These are phyloP conservation scores for Raja brachyura DNA, from an alignment of 2,113 vertebrate species.

Conservation along the genomic window DNA sequence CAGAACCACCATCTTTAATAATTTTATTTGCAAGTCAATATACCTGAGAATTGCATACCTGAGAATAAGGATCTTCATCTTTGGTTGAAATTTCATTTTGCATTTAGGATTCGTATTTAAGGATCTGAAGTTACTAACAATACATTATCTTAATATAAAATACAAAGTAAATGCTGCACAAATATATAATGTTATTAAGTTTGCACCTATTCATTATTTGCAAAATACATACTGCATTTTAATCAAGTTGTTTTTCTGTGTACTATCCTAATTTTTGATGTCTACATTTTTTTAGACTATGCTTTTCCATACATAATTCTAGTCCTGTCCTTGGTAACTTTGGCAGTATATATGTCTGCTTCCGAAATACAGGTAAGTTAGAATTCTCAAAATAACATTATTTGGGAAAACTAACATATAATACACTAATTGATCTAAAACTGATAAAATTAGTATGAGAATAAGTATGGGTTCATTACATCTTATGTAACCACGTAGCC, in stretches of 20 bases:
- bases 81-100: not conserved
- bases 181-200: not conserved
- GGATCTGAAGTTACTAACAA: not conserved
- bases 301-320: conserved; percentile 93
- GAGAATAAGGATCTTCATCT: not conserved
- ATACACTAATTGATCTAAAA: no score
- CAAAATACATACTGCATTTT: conserved; percentile 28
- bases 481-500: no score
- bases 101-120: not conserved
- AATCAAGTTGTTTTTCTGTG: not conserved
- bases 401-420: not conserved
- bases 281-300: conserved; percentile 67
- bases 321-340: conserved; percentile 84
- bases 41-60: not conserved
- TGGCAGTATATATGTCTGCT: conserved; percentile 95
- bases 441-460: no score
- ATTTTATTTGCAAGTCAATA: not conserved
- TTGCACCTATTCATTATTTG: not conserved
- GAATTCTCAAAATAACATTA: not conserved
- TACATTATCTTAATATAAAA: not conserved
- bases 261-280: conserved; percentile 30
- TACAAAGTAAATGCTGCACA: not conserved
- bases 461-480: no score
- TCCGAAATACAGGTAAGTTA: conserved; percentile 88
- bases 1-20: not conserved